Base-by-base conservation (phyloP, 1,140 invertebrate genomes). In the Drosophila elegans region DNA sequence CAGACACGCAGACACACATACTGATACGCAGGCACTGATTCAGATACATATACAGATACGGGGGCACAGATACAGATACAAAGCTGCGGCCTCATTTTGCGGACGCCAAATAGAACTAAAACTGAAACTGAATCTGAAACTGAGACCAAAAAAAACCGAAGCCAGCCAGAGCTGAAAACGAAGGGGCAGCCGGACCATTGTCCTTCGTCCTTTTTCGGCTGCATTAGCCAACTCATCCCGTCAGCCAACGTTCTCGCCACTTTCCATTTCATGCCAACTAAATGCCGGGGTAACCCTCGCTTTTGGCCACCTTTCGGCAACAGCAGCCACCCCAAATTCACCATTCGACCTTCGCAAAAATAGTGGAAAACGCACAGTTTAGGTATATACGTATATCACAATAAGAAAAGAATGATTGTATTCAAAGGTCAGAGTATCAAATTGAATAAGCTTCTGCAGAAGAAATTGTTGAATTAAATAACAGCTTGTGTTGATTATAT, bases 11-110 rank as follows among this genome's bases (percentile, higher is more conserved):
- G n/a, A 34, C 53, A 27, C 7, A 29, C 7, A 55, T 44, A 10
- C 27, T 34, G 34, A 42, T 3, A 34, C 29, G 29, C 29, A 39
- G 9, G 16, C 13, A 54, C 39, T 1, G 46, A 48, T 48, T 11
- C 4, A 2, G 21, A 46, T 27, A 66, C 29, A 52, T 1, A 51
- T 4, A 51, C 38, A 67, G 9, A 53, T n/a, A 42, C 59, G 21
- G 16, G 34, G 13, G 34, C 48, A 72, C 55, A 74, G 5, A 46
- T 27, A 64, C 53, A 51, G 36, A 52, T 32, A 74, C 46, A 74
- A 39, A 52, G 69, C 78, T 55, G 75, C 74, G 74, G 68, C 83
- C 82, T 85, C 68, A 67, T 78, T 85, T 81, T 74, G 53, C 54
- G 60, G 44, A 57, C 57, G 49, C 49, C 49, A 52, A 51, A 48